A percentile compares a stretch with the other conserved stretches of the same genome.
phyloP scores from a whole-genome alignment of 2,797 vertebrate genomes.

The Gastrophryne carolinensis region DNA sequence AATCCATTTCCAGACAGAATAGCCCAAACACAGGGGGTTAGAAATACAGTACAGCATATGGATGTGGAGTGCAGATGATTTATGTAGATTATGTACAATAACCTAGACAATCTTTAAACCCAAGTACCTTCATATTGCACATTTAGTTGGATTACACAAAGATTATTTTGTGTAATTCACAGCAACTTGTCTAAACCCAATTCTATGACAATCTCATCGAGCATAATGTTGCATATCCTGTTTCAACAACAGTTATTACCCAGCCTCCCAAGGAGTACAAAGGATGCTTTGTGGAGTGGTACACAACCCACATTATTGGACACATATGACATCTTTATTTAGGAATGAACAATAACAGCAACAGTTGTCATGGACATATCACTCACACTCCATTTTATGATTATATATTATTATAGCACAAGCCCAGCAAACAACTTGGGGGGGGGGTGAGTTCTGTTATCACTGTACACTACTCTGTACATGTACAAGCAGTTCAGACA shows the following conservation, averaged over 20 bases:
- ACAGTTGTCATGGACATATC: not conserved
- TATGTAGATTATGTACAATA: too few relatives aligned
- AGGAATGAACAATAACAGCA: not conserved
- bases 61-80: too few relatives aligned
- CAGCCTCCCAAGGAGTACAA: not conserved
- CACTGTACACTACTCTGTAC: too few relatives aligned
- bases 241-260: not conserved
- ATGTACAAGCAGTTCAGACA: too few relatives aligned
- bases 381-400: not conserved
- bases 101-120: too few relatives aligned
- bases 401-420: not conserved
- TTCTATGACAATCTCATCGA: not conserved
- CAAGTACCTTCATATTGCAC: too few relatives aligned
- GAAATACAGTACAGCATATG: too few relatives aligned
- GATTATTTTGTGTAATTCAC: too few relatives aligned
- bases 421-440: not conserved
- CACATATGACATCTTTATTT: not conserved
- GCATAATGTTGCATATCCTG: not conserved
- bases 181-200: not conserved
- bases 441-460: not conserved
- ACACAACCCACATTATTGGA: not conserved
- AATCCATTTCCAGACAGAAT: too few relatives aligned
- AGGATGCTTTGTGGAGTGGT: conserved; percentile 7
- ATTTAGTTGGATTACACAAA: too few relatives aligned
- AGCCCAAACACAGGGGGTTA: too few relatives aligned